Evolutionary conservation across 2,113 vertebrate species (phyloP).

Genomic region (Manacus vitellinus): DNA sequence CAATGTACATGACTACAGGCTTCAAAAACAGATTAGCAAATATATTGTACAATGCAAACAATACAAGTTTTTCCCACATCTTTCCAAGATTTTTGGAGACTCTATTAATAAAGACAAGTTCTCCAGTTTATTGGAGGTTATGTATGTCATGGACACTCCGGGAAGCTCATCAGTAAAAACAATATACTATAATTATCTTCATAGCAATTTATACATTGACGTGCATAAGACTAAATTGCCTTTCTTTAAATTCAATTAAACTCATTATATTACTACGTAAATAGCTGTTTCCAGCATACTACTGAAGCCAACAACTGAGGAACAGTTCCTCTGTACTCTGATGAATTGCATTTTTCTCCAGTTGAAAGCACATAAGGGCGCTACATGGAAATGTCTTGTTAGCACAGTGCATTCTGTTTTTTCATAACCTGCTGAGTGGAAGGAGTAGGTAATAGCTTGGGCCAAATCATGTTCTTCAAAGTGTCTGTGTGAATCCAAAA

Average conservation of each 20-base stretch:
- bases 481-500: background rate
- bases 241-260: constrained; percentile 37
- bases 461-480: background rate
- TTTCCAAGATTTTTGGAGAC: background rate
- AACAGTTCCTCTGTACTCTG: background rate
- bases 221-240: background rate
- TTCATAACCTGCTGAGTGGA: background rate
- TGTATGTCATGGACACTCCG: background rate
- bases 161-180: constrained; percentile 20
- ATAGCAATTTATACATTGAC: background rate
- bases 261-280: background rate
- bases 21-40: background rate
- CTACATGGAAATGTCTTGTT: background rate
- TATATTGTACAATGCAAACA: fast-evolving
- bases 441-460: background rate
- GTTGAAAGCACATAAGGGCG: background rate
- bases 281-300: background rate
- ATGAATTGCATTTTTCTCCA: background rate
- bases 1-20: too few species aligned
- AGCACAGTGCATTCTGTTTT: background rate
- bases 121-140: background rate
- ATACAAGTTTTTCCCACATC: background rate
- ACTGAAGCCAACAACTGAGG: background rate
- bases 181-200: background rate
- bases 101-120: background rate